Percentiles rank a stretch among this genome's conserved stretches.
phyloP scores from a whole-genome alignment of 2,797 vertebrate species.

The Pipistrellus pygmaeus region DNA sequence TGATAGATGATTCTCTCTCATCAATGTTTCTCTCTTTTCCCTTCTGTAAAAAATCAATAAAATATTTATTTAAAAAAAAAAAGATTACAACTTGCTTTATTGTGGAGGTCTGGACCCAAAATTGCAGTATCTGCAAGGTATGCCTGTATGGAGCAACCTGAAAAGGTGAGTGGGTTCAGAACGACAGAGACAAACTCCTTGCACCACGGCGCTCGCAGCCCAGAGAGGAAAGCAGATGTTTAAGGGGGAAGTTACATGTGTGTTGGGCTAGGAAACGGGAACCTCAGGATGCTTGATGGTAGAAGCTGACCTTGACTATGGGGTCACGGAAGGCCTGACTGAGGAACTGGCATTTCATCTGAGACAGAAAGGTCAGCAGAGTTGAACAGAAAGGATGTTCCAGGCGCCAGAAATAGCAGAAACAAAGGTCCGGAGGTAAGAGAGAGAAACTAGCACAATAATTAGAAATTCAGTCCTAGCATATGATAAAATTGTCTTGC shows the following conservation, averaged over 20 bases:
- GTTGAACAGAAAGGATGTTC: neutral
- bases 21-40: no score
- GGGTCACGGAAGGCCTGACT: neutral
- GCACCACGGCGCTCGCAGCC: neutral
- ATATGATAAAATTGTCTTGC: neutral
- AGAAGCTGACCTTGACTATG: slow-evolving; percentile 43
- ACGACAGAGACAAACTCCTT: neutral
- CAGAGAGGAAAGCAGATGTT: neutral
- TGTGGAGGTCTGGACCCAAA: neutral
- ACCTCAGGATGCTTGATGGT: neutral
- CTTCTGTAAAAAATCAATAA: no score
- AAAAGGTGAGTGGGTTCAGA: neutral
- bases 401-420: neutral
- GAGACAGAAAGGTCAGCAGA: neutral
- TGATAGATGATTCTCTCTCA: no score
- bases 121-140: neutral
- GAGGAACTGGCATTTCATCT: slow-evolving; percentile 46
- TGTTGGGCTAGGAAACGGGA: neutral
- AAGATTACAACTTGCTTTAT: neutral
- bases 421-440: neutral
- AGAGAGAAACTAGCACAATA: slow-evolving; percentile 3
- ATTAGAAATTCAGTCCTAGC: neutral
- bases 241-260: neutral
- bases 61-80: no score
- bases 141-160: neutral